Evolutionary conservation across 2,888 invertebrate genomes (phyloP).

Genomic region (Nesidiocoris tenuis): DNA sequence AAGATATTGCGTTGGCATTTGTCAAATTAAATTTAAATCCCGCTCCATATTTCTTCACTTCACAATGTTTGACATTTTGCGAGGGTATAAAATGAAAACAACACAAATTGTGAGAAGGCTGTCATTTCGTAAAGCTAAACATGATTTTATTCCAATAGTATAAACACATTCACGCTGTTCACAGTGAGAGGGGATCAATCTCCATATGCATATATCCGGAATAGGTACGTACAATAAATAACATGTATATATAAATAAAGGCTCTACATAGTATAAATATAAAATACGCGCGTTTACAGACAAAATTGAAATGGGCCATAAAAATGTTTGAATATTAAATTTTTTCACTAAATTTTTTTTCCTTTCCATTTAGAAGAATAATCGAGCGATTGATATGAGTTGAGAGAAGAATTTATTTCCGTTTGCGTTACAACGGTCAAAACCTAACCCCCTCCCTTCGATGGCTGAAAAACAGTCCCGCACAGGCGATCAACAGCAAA

Average conservation of each 20-base stretch:
- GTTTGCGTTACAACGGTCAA: background rate
- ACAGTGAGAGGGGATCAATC: constrained; percentile 44
- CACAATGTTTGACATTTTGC: too few species aligned
- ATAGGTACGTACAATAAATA: constrained; percentile 40
- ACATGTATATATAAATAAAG: constrained; percentile 36
- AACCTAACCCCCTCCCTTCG: constrained; percentile 24
- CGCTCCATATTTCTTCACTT: too few species aligned
- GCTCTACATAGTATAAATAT: constrained; percentile 15
- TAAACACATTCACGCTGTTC: constrained; percentile 51
- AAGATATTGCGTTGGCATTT: too few species aligned
- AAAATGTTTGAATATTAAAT: background rate
- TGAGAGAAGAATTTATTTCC: background rate
- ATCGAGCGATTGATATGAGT: background rate
- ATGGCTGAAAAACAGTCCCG: background rate
- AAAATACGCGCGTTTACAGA: constrained; percentile 15
- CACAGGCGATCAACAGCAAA: background rate
- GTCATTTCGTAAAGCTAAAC: constrained; percentile 46
- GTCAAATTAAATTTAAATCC: too few species aligned
- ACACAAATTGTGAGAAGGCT: background rate
- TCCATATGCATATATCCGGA: constrained; percentile 1
- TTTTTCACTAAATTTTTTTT: constrained; percentile 16
- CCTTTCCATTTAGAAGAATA: background rate
- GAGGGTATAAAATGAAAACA: too few species aligned
- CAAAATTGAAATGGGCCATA: background rate
- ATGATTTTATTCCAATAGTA: constrained; percentile 50